These are phyloP conservation scores for Sitta europaea DNA, from an alignment of 2,113 vertebrate species.

Conservation along the genomic window DNA sequence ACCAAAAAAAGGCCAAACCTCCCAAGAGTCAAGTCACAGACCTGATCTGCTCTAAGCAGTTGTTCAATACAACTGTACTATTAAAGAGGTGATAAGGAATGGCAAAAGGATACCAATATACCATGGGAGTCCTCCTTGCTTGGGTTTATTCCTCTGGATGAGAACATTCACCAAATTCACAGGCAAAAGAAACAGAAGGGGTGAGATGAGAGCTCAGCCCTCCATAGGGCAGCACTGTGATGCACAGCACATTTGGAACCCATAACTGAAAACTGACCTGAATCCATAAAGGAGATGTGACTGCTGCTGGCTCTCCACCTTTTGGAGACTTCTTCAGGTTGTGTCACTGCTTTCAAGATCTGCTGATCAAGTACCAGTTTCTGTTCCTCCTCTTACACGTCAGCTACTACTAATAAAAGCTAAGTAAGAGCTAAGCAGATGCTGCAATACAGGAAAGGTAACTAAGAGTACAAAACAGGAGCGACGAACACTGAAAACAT, in stretches of 20 bases:
- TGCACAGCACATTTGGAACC: rapidly evolving
- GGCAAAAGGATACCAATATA: background rate
- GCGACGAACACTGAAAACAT: background rate
- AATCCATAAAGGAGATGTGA: background rate
- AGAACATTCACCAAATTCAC: background rate
- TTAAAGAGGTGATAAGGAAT: background rate
- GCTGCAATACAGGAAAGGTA: conserved; percentile 50
- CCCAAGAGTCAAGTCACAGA: background rate
- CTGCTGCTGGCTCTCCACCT: background rate
- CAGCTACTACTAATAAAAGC: background rate
- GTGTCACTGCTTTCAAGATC: background rate
- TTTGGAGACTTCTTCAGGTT: background rate
- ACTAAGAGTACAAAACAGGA: background rate
- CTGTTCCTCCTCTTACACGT: background rate
- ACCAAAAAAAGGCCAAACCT: background rate
- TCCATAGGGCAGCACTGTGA: background rate
- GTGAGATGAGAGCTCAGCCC: background rate
- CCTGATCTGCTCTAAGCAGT: rapidly evolving
- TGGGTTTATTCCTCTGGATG: background rate
- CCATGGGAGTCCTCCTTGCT: background rate
- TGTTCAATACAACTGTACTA: background rate
- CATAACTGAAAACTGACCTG: background rate
- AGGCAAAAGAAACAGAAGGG: background rate
- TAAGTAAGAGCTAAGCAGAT: background rate
- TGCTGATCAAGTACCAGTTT: background rate